Evolutionary conservation across 2,797 vertebrate genomes (phyloP).

Genomic region (Benthosema pterotum): DNA sequence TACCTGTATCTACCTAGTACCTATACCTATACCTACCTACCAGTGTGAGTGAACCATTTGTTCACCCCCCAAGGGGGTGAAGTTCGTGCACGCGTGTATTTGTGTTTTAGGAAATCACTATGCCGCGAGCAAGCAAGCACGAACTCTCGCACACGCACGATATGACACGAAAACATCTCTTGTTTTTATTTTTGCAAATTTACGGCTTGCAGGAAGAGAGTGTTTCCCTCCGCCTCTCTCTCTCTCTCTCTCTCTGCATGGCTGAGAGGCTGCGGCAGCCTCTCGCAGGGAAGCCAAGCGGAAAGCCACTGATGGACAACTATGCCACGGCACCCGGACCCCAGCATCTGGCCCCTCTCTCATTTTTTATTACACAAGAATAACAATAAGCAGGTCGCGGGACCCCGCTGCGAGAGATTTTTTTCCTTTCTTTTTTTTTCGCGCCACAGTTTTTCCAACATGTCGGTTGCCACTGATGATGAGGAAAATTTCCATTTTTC

Average conservation of each 20-base stretch:
- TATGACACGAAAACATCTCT: constrained; percentile 47
- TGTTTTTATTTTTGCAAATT: constrained; percentile 77
- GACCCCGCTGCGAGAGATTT: constrained; percentile 82
- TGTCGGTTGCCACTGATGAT: constrained; percentile 81
- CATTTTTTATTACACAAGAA: constrained; percentile 85
- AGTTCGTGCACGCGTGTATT: constrained; percentile 51
- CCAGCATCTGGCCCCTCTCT: constrained; percentile 81
- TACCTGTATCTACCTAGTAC: no score
- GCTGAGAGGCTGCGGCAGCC: constrained; percentile 53
- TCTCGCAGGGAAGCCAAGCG: constrained; percentile 74
- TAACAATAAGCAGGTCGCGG: constrained; percentile 86
- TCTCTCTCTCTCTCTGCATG: constrained; percentile 6
- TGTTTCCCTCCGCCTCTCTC: constrained; percentile 27
- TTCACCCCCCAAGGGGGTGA: constrained; percentile 55
- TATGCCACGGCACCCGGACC: constrained; percentile 73
- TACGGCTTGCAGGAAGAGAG: constrained; percentile 67
- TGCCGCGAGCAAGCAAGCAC: constrained; percentile 30
- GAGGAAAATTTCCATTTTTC: constrained; percentile 87
- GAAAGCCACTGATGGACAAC: constrained; percentile 82
- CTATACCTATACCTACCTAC: no score
- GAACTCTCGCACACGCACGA: background rate
- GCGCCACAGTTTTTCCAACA: constrained; percentile 82
- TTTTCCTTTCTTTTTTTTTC: no score
- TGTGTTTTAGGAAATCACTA: constrained; percentile 56
- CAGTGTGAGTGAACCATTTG: constrained; percentile 66